Percentiles rank a stretch among this genome's conserved stretches.
phyloP scores from a whole-genome alignment of 2,113 vertebrate genomes.

The Poeciliopsis prolifica region DNA sequence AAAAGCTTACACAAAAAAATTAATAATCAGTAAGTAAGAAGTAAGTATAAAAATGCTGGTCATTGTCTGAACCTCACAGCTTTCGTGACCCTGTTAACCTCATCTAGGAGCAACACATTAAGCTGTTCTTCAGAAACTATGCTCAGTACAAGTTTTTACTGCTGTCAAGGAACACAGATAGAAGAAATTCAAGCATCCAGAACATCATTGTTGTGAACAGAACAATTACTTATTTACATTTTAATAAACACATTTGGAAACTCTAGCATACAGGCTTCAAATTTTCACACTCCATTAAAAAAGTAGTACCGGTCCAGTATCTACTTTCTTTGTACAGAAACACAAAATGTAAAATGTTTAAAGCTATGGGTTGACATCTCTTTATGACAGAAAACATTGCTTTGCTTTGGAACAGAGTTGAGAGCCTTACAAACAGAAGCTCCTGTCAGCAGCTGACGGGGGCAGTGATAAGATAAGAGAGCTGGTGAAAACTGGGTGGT shows the following conservation, averaged over 20 bases:
- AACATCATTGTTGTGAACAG: too few relatives aligned
- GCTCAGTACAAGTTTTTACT: too few relatives aligned
- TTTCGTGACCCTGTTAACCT: too few relatives aligned
- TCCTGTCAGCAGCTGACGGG: neutral
- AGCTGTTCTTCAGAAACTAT: too few relatives aligned
- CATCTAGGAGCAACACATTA: too few relatives aligned
- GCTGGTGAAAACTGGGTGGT: neutral
- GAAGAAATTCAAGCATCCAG: too few relatives aligned
- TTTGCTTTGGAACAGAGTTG: neutral
- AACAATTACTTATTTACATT: neutral
- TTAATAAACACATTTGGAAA: neutral
- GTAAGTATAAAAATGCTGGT: too few relatives aligned
- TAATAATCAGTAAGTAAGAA: too few relatives aligned
- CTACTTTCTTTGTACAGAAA: neutral
- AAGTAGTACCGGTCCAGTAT: neutral
- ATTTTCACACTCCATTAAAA: neutral
- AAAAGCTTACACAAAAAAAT: neutral
- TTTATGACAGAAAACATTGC: slow-evolving; percentile 2
- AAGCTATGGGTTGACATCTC: neutral
- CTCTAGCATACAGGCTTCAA: neutral
- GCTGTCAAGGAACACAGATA: too few relatives aligned
- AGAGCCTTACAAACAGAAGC: slow-evolving; percentile 6
- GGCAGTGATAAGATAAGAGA: neutral
- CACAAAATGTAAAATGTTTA: neutral
- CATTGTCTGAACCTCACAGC: too few relatives aligned